Evolutionary conservation across 1,140 invertebrate genomes (phyloP).

Genomic region (Drosophila lacertosa): DNA sequence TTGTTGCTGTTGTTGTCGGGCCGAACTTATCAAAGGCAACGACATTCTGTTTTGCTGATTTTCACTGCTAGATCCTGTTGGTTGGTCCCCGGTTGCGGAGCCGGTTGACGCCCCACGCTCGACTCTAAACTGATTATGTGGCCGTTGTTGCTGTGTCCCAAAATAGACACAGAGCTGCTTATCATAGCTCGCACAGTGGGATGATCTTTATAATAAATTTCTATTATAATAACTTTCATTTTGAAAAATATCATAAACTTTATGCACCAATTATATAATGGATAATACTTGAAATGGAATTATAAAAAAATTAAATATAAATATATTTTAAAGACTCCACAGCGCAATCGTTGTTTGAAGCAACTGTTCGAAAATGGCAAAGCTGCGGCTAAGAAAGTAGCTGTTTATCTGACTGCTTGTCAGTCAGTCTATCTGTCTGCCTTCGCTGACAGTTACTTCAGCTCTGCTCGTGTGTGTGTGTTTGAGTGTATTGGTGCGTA

Average conservation of each 20-base stretch:
- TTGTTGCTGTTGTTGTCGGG: slow-evolving; percentile 25
- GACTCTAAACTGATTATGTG: slow-evolving; percentile 33
- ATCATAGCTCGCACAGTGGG: background rate
- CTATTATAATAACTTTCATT: too few species aligned
- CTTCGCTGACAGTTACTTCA: slow-evolving; percentile 4
- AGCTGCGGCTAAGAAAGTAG: slow-evolving; percentile 2
- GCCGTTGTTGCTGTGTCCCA: slow-evolving; percentile 29
- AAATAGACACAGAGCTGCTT: slow-evolving; percentile 48
- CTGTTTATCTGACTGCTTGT: slow-evolving; percentile 16
- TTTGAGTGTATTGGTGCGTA: slow-evolving; percentile 13
- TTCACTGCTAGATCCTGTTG: slow-evolving; percentile 27
- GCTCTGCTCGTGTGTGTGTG: slow-evolving; percentile 7
- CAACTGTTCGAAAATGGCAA: slow-evolving; percentile 3
- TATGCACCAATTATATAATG: too few species aligned
- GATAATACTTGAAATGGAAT: too few species aligned
- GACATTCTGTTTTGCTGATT: slow-evolving; percentile 40
- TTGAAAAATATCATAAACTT: too few species aligned
- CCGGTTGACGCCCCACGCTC: slow-evolving; percentile 27
- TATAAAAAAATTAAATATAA: background rate
- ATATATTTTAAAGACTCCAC: slow-evolving; percentile 1
- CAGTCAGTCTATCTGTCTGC: slow-evolving; percentile 7
- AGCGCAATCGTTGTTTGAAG: slow-evolving; percentile 1
- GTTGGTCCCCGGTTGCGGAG: background rate
- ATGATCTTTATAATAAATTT: too few species aligned
- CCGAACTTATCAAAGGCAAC: slow-evolving; percentile 67